phyloP scores from a whole-genome alignment of 1,140 invertebrate genomes.

The Polyergus mexicanus region DNA sequence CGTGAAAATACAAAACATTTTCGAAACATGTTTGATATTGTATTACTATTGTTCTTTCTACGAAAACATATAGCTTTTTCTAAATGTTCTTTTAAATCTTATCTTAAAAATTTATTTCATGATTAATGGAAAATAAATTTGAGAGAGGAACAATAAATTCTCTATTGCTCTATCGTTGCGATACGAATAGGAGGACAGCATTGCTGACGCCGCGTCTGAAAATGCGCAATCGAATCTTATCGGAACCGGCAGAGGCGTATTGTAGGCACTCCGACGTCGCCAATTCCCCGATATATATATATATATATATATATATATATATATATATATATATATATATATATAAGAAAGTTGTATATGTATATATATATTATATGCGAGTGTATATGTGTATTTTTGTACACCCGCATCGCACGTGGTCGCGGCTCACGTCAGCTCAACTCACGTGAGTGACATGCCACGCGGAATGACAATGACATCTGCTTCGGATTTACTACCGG shows the following conservation, averaged over 20 bases:
- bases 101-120: not conserved
- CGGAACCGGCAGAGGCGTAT: conserved; percentile 32
- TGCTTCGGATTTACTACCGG: conserved; percentile 51
- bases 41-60: not conserved
- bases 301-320: too few species aligned
- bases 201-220: not conserved
- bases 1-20: not conserved
- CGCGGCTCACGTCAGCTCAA: not conserved
- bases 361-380: too few species aligned
- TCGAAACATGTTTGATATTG: not conserved
- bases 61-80: too few species aligned
- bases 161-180: not conserved
- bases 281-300: conserved; percentile 13
- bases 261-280: not conserved
- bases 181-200: not conserved
- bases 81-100: too few species aligned
- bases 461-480: conserved; percentile 59
- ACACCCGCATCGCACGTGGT: conserved; percentile 52
- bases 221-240: conserved; percentile 32
- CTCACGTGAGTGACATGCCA: conserved; percentile 43
- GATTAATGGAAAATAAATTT: not conserved
- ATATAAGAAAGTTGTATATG: too few species aligned
- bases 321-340: not conserved
- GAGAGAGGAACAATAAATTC: not conserved
- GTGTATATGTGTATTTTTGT: conserved; percentile 16